These are phyloP conservation scores for Rhizoglyphus robini DNA, from an alignment of 1,140 invertebrate species.

Conservation along the genomic window DNA sequence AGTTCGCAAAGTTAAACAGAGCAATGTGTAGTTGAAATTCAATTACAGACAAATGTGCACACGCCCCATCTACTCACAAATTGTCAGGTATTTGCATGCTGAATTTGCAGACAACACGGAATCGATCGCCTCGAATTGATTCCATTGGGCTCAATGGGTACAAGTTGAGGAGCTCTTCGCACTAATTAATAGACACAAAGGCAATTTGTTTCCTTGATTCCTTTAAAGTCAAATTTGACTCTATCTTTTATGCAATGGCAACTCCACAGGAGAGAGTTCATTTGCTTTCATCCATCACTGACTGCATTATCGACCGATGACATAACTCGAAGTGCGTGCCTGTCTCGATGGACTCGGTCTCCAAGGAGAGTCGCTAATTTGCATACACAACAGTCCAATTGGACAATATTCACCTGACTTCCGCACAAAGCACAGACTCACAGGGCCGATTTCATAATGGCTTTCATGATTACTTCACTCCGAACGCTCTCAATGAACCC, in stretches of 20 bases:
- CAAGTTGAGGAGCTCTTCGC: background rate
- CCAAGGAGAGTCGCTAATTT: conserved; percentile 1
- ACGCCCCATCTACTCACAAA: too few species aligned
- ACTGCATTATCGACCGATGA: conserved; percentile 4
- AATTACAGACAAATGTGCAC: too few species aligned
- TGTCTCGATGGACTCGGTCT: background rate
- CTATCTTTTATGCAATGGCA: background rate
- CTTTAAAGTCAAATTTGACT: background rate
- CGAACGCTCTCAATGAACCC: background rate
- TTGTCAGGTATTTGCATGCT: background rate
- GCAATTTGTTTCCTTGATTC: background rate
- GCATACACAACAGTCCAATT: background rate
- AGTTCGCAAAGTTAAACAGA: too few species aligned
- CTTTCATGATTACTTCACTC: background rate
- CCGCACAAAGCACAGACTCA: too few species aligned
- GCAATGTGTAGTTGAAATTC: too few species aligned
- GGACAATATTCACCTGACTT: background rate
- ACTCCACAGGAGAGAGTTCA: background rate
- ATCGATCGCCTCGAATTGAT: background rate
- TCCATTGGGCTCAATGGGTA: background rate
- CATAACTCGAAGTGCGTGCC: background rate
- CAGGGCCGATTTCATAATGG: background rate
- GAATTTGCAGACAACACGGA: background rate
- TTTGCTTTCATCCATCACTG: background rate
- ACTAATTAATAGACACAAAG: conserved; percentile 10